Evolutionary conservation across 2,113 vertebrate genomes (phyloP).

Genomic region (Notothenia coriiceps): DNA sequence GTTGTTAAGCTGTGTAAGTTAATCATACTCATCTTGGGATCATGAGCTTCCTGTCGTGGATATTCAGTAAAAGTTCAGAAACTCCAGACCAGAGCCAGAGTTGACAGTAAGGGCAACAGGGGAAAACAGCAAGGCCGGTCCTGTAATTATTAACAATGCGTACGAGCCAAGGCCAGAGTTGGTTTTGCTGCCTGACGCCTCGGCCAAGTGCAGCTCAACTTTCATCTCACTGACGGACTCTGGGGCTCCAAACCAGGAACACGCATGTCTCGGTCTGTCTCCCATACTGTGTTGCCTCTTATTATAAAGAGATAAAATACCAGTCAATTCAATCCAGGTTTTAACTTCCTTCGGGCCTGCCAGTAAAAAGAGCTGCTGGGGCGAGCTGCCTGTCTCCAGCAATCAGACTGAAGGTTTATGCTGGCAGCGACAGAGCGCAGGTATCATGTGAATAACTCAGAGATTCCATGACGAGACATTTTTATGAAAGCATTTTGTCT

Average conservation of each 20-base stretch:
- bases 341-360: slow-evolving; percentile 54
- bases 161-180: slow-evolving; percentile 43
- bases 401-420: slow-evolving; percentile 67
- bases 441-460: slow-evolving; percentile 58
- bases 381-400: slow-evolving; percentile 53
- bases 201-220: slow-evolving; percentile 53
- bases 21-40: slow-evolving; percentile 29
- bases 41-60: slow-evolving; percentile 37
- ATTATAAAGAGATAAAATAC: slow-evolving; percentile 44
- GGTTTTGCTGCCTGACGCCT: slow-evolving; percentile 37
- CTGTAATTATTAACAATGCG: slow-evolving; percentile 57
- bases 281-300: slow-evolving; percentile 40
- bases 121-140: slow-evolving; percentile 34
- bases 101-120: slow-evolving; percentile 20
- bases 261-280: slow-evolving; percentile 29
- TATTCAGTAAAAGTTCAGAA: slow-evolving; percentile 37
- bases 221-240: slow-evolving; percentile 56
- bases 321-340: slow-evolving; percentile 51
- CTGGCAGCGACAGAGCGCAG: slow-evolving; percentile 56
- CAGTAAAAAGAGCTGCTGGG: slow-evolving; percentile 66
- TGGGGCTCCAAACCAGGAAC: slow-evolving; percentile 39
- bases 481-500: slow-evolving; percentile 50
- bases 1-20: slow-evolving; percentile 10
- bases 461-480: slow-evolving; percentile 46
- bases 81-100: slow-evolving; percentile 37